Conservation (phyloP, 1,140 invertebrate species). For the Solen grandis region DNA sequence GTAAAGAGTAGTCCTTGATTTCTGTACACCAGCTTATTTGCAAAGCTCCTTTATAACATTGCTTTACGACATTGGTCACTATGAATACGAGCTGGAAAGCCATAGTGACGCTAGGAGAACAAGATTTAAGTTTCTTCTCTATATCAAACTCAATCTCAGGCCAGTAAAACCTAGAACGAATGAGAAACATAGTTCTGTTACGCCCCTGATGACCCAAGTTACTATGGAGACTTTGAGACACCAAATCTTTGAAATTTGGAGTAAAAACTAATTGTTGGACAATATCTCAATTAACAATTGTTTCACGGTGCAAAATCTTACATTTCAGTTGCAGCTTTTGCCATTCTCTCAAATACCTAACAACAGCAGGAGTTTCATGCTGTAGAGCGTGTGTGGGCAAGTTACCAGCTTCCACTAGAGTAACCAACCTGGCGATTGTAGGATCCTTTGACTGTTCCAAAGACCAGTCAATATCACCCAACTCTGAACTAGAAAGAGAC, state of each 20-base stretch:
- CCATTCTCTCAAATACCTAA: too few species aligned
- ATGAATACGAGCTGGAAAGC: background rate
- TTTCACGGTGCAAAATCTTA: background rate
- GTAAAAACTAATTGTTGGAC: conserved; percentile 1
- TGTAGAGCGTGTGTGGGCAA: too few species aligned
- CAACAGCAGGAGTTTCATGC: too few species aligned
- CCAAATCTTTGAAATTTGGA: background rate
- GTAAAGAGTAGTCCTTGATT: conserved; percentile 12
- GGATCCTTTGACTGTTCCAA: too few species aligned
- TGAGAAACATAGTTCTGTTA: too few species aligned
- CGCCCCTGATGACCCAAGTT: too few species aligned
- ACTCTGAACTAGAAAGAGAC: too few species aligned
- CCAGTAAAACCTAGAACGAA: too few species aligned
- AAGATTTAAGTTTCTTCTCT: background rate
- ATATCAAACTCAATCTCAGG: background rate
- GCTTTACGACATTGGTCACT: conserved; percentile 15
- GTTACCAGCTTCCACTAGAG: too few species aligned
- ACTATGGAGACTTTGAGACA: conserved; percentile 9
- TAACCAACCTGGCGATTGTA: too few species aligned
- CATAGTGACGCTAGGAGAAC: background rate
- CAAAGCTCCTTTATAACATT: background rate
- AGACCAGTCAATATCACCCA: too few species aligned
- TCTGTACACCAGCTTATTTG: background rate
- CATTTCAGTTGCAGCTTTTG: background rate
- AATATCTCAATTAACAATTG: background rate